Base-by-base conservation (phyloP, 2,888 invertebrate genomes). In the Nomada goodeniana region DNA sequence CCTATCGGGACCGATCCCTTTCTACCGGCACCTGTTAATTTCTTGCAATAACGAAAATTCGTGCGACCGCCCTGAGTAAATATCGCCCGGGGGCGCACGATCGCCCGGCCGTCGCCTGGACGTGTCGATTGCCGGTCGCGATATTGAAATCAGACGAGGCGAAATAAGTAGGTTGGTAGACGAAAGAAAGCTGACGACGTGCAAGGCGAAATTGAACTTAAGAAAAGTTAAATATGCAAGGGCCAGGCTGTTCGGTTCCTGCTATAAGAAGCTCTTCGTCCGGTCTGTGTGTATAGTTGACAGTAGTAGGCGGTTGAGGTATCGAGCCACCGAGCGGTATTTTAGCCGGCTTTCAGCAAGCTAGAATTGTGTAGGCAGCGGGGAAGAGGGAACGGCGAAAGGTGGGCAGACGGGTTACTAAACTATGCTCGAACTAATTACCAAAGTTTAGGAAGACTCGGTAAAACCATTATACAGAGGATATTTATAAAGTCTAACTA, bases 361-460 rank as follows among this genome's bases (percentile, higher is more conserved):
- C 47, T 57, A 64, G 65, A 65, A 74, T 55, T 65, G 57, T 52
- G 69, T 71, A 65, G 59, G 42, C 69, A 59, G 36, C 13, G 76
- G 68, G 76, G 65, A 80, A 70, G 78, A 68, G 76, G 60, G 82
- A 67, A 64, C 36, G 68, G 29, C 64, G 77, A 80, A 77, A 81
- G 78, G 82, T 76, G 71, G 70, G 76, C 80, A 65, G 83, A 80
- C 75, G 47, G 76, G 68, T 55, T 76, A 20, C 68, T 80, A 73
- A 88, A 88, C 87, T 88, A 88, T 88, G 78, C 75, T 79, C 82
- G 13, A 87, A 87, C 80, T 88, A 88, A 88, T 88, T 88, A 88
- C 57, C 80, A 20, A 88, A 88, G 76, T 88, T 88, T 57, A 36
- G 61, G 69, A 80, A 63, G 77, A 78, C 76, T 60, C 78, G 70